Evolutionary conservation across 2,888 invertebrate genomes (phyloP).

Genomic region (Bombylius discolor): DNA sequence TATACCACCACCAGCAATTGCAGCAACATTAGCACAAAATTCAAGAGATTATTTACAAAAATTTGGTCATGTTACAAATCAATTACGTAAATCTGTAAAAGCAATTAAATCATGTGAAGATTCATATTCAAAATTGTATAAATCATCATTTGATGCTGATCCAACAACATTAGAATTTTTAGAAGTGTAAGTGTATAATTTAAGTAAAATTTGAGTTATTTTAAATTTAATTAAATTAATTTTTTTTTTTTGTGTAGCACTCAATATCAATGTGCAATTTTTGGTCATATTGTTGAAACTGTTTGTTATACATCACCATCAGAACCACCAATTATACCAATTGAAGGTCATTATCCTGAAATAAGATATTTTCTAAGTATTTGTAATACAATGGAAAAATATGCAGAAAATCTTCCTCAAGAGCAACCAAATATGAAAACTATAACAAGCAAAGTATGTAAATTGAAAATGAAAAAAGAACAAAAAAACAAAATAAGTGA

Average conservation of each 20-base stretch:
- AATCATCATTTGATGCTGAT: slow-evolving; percentile 77
- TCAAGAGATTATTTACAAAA: slow-evolving; percentile 65
- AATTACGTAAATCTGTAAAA: slow-evolving; percentile 60
- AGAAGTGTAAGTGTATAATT: slow-evolving; percentile 41
- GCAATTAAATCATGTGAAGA: slow-evolving; percentile 58
- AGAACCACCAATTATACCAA: slow-evolving; percentile 30
- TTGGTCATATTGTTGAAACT: slow-evolving; percentile 32
- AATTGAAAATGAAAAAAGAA: neutral
- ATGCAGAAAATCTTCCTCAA: slow-evolving; percentile 28
- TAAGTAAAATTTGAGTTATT: no score
- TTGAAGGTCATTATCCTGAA: slow-evolving; percentile 32
- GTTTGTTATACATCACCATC: slow-evolving; percentile 35
- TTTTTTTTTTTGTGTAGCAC: slow-evolving; percentile 14
- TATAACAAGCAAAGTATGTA: slow-evolving; percentile 28
- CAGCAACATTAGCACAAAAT: slow-evolving; percentile 64
- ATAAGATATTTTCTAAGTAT: slow-evolving; percentile 25
- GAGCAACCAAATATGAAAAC: slow-evolving; percentile 30
- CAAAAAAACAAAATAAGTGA: neutral
- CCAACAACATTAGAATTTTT: slow-evolving; percentile 61
- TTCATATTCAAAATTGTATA: slow-evolving; percentile 62
- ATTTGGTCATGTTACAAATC: slow-evolving; percentile 66
- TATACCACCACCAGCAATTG: slow-evolving; percentile 87
- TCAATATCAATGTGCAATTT: slow-evolving; percentile 31
- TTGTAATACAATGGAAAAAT: slow-evolving; percentile 30
- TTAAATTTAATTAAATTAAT: neutral